A percentile compares a stretch with the other conserved stretches of the same genome.
Evolutionary conservation across 2,113 vertebrate species (phyloP).

Genomic region (Bungarus multicinctus): DNA sequence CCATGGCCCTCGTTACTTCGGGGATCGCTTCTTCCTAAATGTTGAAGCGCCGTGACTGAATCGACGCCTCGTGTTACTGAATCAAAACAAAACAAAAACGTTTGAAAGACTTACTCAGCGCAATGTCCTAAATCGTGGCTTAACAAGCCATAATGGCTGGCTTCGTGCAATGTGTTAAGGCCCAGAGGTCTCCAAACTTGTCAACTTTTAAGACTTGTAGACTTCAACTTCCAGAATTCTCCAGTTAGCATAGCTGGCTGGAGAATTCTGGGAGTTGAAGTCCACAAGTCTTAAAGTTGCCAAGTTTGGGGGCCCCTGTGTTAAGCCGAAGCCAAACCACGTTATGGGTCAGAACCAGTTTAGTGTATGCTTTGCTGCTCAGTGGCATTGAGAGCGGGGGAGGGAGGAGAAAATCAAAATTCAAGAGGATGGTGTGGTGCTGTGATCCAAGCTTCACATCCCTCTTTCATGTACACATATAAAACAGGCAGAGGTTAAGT

Average conservation of each 20-base stretch:
- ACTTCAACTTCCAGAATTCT: too few species aligned
- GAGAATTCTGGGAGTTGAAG: too few species aligned
- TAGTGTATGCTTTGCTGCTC: neutral
- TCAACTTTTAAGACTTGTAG: too few species aligned
- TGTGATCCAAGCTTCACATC: neutral
- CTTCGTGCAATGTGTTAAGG: neutral
- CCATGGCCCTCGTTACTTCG: neutral
- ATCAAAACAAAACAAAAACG: too few species aligned
- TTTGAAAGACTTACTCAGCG: neutral
- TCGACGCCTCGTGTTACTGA: neutral
- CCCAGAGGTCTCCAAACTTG: too few species aligned
- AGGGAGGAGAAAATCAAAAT: neutral
- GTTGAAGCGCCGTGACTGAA: neutral
- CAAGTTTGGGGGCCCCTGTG: too few species aligned
- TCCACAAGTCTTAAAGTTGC: too few species aligned
- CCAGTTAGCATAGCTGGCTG: too few species aligned
- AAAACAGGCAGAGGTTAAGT: neutral
- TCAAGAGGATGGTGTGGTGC: neutral
- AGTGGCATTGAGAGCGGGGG: neutral
- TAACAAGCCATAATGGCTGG: neutral
- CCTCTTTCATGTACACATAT: neutral
- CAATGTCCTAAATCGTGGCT: neutral
- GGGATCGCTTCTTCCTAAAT: neutral
- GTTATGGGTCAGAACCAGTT: neutral
- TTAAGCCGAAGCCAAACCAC: neutral